Evolutionary conservation across 2,888 invertebrate genomes (phyloP), one percentile per base, ranked within the genome.

Genomic region (Ellobium chinense): DNA sequence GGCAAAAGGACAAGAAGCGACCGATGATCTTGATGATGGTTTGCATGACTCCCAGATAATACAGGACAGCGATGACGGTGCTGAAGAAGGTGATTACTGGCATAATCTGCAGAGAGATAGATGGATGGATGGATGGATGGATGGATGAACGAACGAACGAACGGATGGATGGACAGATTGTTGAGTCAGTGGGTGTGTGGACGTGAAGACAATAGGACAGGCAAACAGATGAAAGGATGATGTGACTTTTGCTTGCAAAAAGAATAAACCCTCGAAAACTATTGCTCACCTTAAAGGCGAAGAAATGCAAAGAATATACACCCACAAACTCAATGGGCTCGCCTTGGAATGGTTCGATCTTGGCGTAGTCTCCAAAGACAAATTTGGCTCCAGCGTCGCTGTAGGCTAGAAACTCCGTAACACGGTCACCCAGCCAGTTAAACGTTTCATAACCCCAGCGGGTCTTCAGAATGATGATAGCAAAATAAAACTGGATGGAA

Each of bases 41-140:
- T 93, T 98, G 98, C 95, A 98, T 96, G 0, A 95, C 94, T 0
- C 98, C 98, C 93, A 96, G 94, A 93, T 96, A 97, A 93, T 97
- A 98, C 34, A 98, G 93, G 0, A 98, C 95, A 88, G 97, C 96
- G 21, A 98, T 96, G 86, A 96, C 93, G 93, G 98, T 97, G 90
- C 97, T 96, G 93, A 99, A 96, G 95, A 98, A 98, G 93, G 96
- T 97, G 76, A 98, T 96, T 5, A 97, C 96, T 0, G 98, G 96
- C 58, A 98, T 94, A 0, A 95, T 95, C 92, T 93, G 83, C n/a
- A 87, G 21, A 65, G 9, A 31, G 21, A 18, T 24, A 7, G 21
- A 46, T 46, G 46, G 46, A 46, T 46, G 46, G 46, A 46, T 46
- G 46, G 46, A 46, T 46, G 46, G 46, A 46, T 46, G 46, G 46